Percentiles rank a stretch among this genome's conserved stretches.
Evolutionary conservation across 2,797 vertebrate genomes (phyloP).

Genomic region (Glyptemys insculpta): DNA sequence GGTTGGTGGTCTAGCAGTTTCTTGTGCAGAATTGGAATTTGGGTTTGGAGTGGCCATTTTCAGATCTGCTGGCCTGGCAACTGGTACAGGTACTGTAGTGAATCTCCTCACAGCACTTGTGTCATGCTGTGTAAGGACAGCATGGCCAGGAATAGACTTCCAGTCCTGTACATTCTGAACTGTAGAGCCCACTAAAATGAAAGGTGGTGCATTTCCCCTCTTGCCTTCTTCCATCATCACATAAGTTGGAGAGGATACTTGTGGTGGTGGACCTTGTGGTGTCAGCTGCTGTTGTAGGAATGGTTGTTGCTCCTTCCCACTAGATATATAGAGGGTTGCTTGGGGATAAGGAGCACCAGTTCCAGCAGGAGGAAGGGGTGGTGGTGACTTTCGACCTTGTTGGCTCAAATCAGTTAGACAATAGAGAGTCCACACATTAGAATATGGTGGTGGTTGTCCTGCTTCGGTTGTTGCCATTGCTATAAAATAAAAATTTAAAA

Average conservation of each 20-base stretch:
- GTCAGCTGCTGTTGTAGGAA: conserved; percentile 65
- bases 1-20: conserved; percentile 27
- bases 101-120: conserved; percentile 56
- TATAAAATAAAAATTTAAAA: conserved; percentile 72
- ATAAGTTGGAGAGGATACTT: conserved; percentile 69
- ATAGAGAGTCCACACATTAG: conserved; percentile 75
- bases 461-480: conserved; percentile 72
- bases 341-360: conserved; percentile 48
- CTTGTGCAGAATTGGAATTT: conserved; percentile 36
- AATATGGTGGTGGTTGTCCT: conserved; percentile 73
- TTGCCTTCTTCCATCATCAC: conserved; percentile 65
- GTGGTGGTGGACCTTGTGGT: conserved; percentile 36
- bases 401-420: conserved; percentile 76
- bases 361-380: conserved; percentile 50
- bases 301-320: conserved; percentile 56
- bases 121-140: conserved; percentile 51
- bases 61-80: conserved; percentile 63
- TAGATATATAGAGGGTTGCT: conserved; percentile 56
- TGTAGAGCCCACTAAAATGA: conserved; percentile 72
- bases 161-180: conserved; percentile 61
- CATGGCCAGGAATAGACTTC: conserved; percentile 55
- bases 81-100: conserved; percentile 59
- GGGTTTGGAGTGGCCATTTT: not conserved
- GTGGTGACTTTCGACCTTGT: conserved; percentile 68
- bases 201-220: conserved; percentile 61